Evolutionary conservation across 2,888 invertebrate genomes (phyloP).

Genomic region (Pristionchus fissidentatus): DNA sequence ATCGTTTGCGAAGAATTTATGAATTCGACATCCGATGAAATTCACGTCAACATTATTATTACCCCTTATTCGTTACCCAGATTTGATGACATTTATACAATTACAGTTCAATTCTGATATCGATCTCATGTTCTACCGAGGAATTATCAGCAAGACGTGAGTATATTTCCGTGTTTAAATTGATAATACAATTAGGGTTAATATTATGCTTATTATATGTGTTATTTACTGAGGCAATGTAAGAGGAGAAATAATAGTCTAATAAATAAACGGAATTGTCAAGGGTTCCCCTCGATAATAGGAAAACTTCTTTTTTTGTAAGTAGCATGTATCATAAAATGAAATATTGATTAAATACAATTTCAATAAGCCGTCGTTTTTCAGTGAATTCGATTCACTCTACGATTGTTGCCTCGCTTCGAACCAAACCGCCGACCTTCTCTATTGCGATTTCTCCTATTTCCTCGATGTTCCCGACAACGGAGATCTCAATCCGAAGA

Average conservation of each 20-base stretch:
- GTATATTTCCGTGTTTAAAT: no score
- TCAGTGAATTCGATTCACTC: slow-evolving; percentile 62
- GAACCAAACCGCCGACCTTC: slow-evolving; percentile 50
- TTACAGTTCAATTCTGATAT: slow-evolving; percentile 62
- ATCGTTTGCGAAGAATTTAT: no score
- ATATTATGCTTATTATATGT: no score
- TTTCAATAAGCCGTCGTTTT: not conserved
- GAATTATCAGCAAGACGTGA: slow-evolving; percentile 64
- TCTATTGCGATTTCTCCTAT: slow-evolving; percentile 63
- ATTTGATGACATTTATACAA: no score
- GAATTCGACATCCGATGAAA: slow-evolving; percentile 50
- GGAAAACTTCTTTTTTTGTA: no score
- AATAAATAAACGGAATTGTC: no score
- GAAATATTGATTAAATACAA: no score
- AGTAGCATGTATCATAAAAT: no score
- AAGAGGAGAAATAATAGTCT: no score
- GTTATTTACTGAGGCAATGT: not conserved
- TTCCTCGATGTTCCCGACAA: slow-evolving; percentile 62
- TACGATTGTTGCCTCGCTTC: slow-evolving; percentile 57
- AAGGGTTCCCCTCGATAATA: no score
- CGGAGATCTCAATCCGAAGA: slow-evolving; percentile 64
- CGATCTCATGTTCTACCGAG: slow-evolving; percentile 64
- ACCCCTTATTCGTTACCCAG: no score
- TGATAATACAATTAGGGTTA: no score
- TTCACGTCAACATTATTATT: not conserved